Evolutionary conservation across 2,113 vertebrate species (phyloP), one percentile per base, ranked within the genome.

Genomic region (Bos indicus): DNA sequence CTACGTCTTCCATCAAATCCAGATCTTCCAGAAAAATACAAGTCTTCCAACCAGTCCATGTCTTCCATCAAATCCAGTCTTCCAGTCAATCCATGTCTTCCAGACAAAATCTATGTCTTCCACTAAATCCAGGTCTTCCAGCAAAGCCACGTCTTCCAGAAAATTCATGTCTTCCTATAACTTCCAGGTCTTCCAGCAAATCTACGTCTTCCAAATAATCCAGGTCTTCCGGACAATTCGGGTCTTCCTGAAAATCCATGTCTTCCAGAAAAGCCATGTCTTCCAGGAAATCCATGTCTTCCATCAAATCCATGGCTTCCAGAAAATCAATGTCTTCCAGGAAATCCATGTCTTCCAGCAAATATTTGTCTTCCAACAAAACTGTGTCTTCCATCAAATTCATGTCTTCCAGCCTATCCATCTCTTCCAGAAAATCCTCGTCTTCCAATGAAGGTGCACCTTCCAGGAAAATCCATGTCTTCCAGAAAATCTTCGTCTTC

Each of bases 1-100:
- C 33, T 51, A 74, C 3, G 52, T 93, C 90, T 96, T 96, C 85
- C 90, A 60, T 30, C 43, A 92, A 81, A 57, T 88, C 48, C 67
- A 91, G 3, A 33, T 91, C 97, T 97, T 97, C 97, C 94, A 89
- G 64, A 93, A 54, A 84, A 91, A 88, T 95, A 52, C 67, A 93
- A 28, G 62, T 96, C 96, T 96, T 96, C 94, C 89, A 80, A 28
- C 78, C 62, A 91, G 87, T 91, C n/a, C 28, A 91, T 1, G 64
- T 95, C 97, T 97, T 94, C 97, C 95, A 83, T 52, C 16, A n/a
- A 86, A 86, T 64, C 14, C 2, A 95, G 8, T 95, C 94, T 97
- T 97, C 96, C 94, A 56, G 33, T 83, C 46, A 90, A 74, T 52
- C 26, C 19, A 86, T 4, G 64, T 96, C 95, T 96, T 96, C 94